Base-by-base conservation (phyloP, 2,113 vertebrate species). In the Gasterosteus aculeatus region DNA sequence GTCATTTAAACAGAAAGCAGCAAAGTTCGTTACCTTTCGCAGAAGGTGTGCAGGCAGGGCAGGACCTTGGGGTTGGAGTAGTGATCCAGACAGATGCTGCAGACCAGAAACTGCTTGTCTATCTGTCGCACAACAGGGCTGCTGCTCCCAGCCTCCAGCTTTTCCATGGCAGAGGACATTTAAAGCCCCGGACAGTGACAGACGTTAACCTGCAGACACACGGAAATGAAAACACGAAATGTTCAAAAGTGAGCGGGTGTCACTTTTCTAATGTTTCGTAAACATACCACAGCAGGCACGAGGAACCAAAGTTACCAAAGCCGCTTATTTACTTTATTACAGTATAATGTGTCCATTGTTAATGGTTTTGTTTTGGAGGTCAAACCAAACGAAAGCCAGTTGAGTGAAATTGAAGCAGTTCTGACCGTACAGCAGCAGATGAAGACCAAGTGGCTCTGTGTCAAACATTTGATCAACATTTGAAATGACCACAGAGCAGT, bases 11-110 rank as follows among this genome's bases (percentile, higher is more conserved):
- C 18, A 46, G 26, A 59, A 6, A 46, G 35, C 10, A 56, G 5
- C 68, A 58, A 69, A 22, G 62, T 31, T 29, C 89, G 54, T 94
- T 93, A 98, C 96, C 96, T 96, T 91, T 98, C 96, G 35, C 97
- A 98, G 94, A 98, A 98, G 87, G 97, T 98, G 89, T 98, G 97
- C 79, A 98, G 94, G 75, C 97, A 98, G 69, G 97, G 97, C 67
- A 95, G 90, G 46, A 95, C 94, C 84, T 95, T 95, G 81, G 94
- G 97, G 90, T 94, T 96, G 89, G 93, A 89, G 88, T 97, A 98
- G 68, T 95, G 95, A 89, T 98, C 97, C 72, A 98, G 93, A 83
- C 97, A 98, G 93, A 98, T 98, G 92, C 96, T 97, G 94, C 97
- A 98, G 65, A 98, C 95, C 89, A 98, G 95, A 86, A 98, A 98